Percentiles rank a stretch among this genome's conserved stretches.
phyloP scores from a whole-genome alignment of 2,113 vertebrate species.

The Sorex araneus region DNA sequence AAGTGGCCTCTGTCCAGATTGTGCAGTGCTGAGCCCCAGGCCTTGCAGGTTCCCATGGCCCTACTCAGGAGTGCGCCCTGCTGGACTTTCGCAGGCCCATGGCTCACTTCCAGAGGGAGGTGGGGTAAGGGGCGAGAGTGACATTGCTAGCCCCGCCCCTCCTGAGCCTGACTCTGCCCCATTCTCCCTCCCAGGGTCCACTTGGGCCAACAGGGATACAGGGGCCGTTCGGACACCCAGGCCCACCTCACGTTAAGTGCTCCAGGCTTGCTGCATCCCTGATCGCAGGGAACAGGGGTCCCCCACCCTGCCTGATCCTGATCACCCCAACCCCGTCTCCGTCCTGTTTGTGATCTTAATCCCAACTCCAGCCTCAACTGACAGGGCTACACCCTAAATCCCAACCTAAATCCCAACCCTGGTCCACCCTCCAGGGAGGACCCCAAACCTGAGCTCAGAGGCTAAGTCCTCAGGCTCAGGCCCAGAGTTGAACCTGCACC shows the following conservation, averaged over 20 bases:
- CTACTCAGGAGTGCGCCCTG: neutral
- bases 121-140: neutral
- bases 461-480: no score
- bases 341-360: neutral
- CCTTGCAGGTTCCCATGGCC: neutral
- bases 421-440: no score
- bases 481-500: neutral
- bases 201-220: conserved; percentile 92
- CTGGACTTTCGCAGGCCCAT: neutral
- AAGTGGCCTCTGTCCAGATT: no score
- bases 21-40: no score
- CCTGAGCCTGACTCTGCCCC: neutral
- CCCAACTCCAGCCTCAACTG: no score
- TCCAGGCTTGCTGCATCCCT: no score
- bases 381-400: no score
- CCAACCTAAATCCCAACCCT: no score
- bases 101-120: neutral
- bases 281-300: neutral
- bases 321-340: neutral
- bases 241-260: conserved; percentile 90
- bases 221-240: conserved; percentile 93
- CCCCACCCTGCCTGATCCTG: rapidly evolving
- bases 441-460: neutral
- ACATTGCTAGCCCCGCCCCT: rapidly evolving
- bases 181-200: conserved; percentile 90